Percentiles rank a stretch among this genome's conserved stretches.
phyloP scores from a whole-genome alignment of 2,888 invertebrate species.

The Crossocerus cetratus region DNA sequence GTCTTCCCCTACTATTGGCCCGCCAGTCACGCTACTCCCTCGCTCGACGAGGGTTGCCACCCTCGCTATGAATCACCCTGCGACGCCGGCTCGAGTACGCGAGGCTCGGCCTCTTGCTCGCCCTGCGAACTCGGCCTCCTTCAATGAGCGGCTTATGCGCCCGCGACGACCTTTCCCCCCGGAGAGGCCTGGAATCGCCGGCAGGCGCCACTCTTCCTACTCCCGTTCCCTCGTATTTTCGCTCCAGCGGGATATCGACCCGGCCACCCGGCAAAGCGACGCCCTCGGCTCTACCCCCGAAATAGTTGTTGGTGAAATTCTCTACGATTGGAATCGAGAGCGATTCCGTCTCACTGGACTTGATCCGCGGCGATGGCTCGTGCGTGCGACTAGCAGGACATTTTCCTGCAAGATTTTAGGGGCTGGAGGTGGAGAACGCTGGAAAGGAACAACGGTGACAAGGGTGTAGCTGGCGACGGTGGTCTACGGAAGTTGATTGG shows the following conservation, averaged over 20 bases:
- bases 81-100: background rate
- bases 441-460: background rate
- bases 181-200: background rate
- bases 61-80: background rate
- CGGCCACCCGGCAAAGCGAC: background rate
- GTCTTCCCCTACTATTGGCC: background rate
- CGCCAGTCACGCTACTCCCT: background rate
- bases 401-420: no score
- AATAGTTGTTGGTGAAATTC: no score
- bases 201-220: background rate
- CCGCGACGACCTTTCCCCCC: background rate
- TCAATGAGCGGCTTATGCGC: background rate
- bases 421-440: no score
- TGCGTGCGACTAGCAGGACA: no score
- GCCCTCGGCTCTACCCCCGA: background rate
- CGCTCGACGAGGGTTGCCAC: background rate
- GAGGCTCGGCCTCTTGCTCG: background rate
- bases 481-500: background rate
- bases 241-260: background rate
- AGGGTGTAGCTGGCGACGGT: background rate
- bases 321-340: no score
- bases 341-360: no score
- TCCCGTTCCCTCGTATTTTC: background rate
- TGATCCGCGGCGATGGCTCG: no score
- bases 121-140: background rate